These are phyloP conservation scores for Drosophila neonasuta DNA, from an alignment of 2,888 invertebrate genomes.

Conservation along the genomic window DNA sequence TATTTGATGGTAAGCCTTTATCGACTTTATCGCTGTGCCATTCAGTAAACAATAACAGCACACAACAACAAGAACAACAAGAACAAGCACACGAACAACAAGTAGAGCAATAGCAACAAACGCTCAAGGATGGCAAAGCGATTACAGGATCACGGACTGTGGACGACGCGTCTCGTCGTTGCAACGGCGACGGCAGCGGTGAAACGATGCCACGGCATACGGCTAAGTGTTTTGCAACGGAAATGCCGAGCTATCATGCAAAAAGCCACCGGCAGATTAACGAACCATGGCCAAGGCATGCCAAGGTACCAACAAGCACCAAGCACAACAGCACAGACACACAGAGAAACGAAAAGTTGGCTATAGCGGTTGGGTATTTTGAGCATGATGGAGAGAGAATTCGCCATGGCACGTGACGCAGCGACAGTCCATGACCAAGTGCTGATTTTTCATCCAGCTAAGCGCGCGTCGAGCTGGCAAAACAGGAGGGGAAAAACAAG, in stretches of 20 bases:
- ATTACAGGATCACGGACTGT: conserved; percentile 58
- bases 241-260: conserved; percentile 75
- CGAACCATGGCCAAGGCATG: conserved; percentile 75
- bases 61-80: conserved; percentile 45
- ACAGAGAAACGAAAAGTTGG: no score
- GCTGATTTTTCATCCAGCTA: conserved; percentile 70
- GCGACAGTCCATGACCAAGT: conserved; percentile 77
- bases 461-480: conserved; percentile 29
- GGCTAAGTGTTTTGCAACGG: conserved; percentile 76
- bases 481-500: conserved; percentile 20
- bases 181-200: background rate
- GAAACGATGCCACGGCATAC: conserved; percentile 32
- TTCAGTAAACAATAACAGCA: conserved; percentile 71
- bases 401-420: conserved; percentile 68
- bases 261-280: conserved; percentile 75
- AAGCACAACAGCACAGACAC: background rate
- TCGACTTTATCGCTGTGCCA: conserved; percentile 26
- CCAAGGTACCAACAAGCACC: conserved; percentile 45
- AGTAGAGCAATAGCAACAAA: conserved; percentile 11
- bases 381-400: conserved; percentile 39
- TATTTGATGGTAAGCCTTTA: conserved; percentile 28
- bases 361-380: background rate
- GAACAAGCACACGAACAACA: conserved; percentile 36
- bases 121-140: conserved; percentile 55
- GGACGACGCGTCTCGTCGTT: conserved; percentile 9